Conservation (phyloP, 2,797 vertebrate species). For the Oryzias sinensis region DNA sequence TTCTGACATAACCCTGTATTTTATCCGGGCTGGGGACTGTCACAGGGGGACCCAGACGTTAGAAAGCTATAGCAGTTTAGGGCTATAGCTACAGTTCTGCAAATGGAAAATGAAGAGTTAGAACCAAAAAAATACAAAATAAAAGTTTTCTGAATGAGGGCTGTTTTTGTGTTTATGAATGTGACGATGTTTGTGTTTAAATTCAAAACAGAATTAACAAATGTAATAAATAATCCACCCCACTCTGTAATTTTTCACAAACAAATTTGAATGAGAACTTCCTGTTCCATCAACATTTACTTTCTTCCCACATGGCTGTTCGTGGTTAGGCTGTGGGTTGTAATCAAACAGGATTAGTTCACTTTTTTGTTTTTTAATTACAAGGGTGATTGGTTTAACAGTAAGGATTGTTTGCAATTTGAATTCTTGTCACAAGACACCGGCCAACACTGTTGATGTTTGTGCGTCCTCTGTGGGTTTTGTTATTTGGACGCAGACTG, state of each 20-base stretch:
- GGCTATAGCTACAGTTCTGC: not conserved
- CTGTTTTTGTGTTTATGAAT: not conserved
- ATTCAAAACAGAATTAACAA: not conserved
- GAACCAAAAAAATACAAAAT: not conserved
- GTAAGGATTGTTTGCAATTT: no score
- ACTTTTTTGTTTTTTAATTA: not conserved
- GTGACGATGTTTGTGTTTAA: not conserved
- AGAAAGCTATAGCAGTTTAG: no score
- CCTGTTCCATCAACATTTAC: no score
- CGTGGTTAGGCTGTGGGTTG: not conserved
- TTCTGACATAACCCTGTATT: no score
- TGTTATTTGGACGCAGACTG: constrained; percentile 57
- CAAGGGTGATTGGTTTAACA: no score
- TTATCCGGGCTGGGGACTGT: no score
- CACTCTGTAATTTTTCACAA: no score
- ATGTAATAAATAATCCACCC: not conserved
- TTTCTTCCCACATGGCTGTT: not conserved
- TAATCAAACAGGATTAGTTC: not conserved
- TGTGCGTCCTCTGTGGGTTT: constrained; percentile 33
- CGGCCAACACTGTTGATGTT: constrained; percentile 2
- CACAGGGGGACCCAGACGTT: no score
- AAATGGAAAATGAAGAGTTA: not conserved
- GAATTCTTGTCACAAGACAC: no score
- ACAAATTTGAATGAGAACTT: no score
- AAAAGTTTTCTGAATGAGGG: not conserved